phyloP scores from a whole-genome alignment of 2,797 vertebrate genomes.

The Spinus pinus region DNA sequence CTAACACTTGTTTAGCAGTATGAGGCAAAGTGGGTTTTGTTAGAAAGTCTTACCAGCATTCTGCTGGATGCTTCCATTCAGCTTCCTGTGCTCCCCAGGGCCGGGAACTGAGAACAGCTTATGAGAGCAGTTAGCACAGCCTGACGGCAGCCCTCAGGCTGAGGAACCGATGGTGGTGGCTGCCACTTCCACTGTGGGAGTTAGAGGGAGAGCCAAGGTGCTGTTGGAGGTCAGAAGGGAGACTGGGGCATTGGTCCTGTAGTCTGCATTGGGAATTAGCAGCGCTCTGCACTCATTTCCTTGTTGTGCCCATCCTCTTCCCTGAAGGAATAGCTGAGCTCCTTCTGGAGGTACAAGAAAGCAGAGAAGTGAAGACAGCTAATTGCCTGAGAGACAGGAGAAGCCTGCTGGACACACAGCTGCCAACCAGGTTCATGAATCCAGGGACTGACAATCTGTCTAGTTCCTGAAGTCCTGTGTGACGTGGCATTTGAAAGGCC shows the following conservation, averaged over 20 bases:
- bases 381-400: neutral
- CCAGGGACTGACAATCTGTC: neutral
- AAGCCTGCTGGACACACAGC: neutral
- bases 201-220: neutral
- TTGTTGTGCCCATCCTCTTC: neutral
- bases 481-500: neutral
- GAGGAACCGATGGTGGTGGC: neutral
- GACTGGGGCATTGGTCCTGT: neutral
- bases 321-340: neutral
- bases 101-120: neutral
- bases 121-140: neutral
- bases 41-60: neutral
- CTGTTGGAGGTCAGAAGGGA: neutral
- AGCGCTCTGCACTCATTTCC: neutral
- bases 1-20: neutral
- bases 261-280: neutral
- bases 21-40: neutral
- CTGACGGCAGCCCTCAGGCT: neutral
- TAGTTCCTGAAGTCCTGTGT: neutral
- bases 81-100: neutral
- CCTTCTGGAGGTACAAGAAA: neutral
- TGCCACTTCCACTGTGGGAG: neutral
- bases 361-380: neutral
- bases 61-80: neutral
- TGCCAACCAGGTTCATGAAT: neutral